Base-by-base conservation (phyloP, 2,888 invertebrate species). In the Calliscelio sp. region DNA sequence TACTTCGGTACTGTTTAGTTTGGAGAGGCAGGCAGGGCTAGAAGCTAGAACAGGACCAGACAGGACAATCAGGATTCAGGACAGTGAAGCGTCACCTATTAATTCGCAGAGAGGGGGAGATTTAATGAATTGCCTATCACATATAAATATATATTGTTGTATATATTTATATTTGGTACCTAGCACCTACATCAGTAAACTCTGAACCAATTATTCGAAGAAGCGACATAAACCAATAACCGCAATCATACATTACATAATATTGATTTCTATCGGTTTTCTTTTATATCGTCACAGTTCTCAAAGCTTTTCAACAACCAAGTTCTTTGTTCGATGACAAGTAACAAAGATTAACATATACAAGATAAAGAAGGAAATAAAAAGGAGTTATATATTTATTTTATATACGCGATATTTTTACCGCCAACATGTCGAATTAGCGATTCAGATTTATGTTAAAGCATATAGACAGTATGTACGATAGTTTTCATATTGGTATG, bases 1-100 rank as follows among this genome's bases (percentile, higher is more conserved):
- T 93, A 92, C 92, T 89, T 87, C 88, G 89, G 91, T 93, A 92
- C 92, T 91, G 91, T 92, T 92, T 93, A 92, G 92, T 92, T 91
- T 89, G 90, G 92, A 92, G 92, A 81, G 81, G 92, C 93, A 93
- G 93, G 93, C 93, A 93, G 93, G 93, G 90, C 90, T 92, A 92
- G 91, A 91, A 92, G 91, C 92, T 92, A 92, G 92, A 89, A 86
- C 88, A 89, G 87, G 87, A 87, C 87, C 87, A 87, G 86, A 74
- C 90, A 91, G 90, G 90, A 91, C 91, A 91, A 90, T 91, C 91
- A 92, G 91, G 91, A 90, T 89, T 90, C 91, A 91, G 90, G 91
- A 91, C 88, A 91, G 88, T 90, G 88, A 91, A 90, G 89, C 89
- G 87, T 90, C 90, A 88, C 88, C 91, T 89, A 85, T 90, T 92